phyloP scores from a whole-genome alignment of 2,888 invertebrate species.

The Campoplex nolae region DNA sequence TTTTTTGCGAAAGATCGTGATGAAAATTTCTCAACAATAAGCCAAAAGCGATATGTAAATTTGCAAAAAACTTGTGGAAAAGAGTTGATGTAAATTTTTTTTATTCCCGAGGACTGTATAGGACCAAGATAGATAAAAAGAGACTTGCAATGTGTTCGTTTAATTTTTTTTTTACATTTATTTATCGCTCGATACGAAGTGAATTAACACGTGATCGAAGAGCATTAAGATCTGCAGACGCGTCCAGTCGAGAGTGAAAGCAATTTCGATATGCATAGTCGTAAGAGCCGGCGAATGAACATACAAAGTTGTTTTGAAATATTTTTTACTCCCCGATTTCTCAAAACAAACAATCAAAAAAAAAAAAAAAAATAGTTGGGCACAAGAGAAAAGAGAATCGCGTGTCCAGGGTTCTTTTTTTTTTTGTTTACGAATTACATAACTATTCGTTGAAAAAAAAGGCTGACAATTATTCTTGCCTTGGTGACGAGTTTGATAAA shows the following conservation, averaged over 20 bases:
- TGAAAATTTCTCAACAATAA: neutral
- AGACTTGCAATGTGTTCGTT: neutral
- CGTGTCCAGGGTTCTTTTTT: slow-evolving; percentile 6
- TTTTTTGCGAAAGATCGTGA: neutral
- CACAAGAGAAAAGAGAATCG: slow-evolving; percentile 12
- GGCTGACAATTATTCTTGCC: slow-evolving; percentile 5
- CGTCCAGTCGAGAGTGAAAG: neutral
- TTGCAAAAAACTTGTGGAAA: neutral
- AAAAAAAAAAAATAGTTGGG: slow-evolving; percentile 1
- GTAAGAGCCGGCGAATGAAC: neutral
- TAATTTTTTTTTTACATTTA: neutral
- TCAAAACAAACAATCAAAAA: slow-evolving; percentile 17
- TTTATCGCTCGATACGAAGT: neutral
- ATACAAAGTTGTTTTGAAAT: neutral
- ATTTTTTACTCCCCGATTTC: neutral
- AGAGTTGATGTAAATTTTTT: neutral
- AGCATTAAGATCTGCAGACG: neutral
- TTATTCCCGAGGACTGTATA: neutral
- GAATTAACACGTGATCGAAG: neutral
- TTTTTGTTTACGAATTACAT: slow-evolving; percentile 15
- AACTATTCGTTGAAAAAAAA: slow-evolving; percentile 7
- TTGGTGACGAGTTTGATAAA: slow-evolving; percentile 43
- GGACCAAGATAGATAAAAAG: neutral
- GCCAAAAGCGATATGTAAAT: neutral
- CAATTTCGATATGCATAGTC: neutral